These are phyloP conservation scores for Malaclemys terrapin DNA, from an alignment of 2,113 vertebrate genomes.

Conservation along the genomic window DNA sequence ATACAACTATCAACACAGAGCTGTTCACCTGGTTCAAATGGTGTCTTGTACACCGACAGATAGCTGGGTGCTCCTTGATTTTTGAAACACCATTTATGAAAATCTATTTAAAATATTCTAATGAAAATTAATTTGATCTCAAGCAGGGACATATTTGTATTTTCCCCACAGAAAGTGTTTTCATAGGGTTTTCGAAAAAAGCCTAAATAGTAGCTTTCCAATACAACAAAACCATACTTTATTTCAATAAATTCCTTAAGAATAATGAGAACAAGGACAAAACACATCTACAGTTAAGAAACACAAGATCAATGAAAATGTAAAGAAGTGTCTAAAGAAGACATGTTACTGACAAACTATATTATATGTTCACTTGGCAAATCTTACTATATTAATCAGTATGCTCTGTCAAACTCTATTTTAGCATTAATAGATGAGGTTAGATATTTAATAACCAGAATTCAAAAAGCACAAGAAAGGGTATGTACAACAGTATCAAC, in stretches of 20 bases:
- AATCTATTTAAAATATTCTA: constrained; percentile 1
- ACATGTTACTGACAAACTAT: background rate
- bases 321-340: background rate
- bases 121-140: background rate
- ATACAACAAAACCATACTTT: constrained; percentile 9
- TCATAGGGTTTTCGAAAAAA: background rate
- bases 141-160: rapidly evolving
- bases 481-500: background rate
- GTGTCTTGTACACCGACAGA: background rate
- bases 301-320: constrained; percentile 20
- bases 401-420: background rate
- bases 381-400: background rate
- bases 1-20: background rate
- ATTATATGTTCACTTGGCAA: background rate
- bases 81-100: background rate
- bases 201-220: background rate
- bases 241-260: constrained; percentile 30
- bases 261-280: background rate
- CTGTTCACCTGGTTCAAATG: background rate
- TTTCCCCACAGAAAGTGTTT: background rate
- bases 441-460: background rate
- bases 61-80: background rate
- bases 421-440: background rate
- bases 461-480: background rate
- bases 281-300: background rate